These are phyloP conservation scores for Malurus splendens DNA, from an alignment of 2,797 vertebrate genomes.

Conservation along the genomic window DNA sequence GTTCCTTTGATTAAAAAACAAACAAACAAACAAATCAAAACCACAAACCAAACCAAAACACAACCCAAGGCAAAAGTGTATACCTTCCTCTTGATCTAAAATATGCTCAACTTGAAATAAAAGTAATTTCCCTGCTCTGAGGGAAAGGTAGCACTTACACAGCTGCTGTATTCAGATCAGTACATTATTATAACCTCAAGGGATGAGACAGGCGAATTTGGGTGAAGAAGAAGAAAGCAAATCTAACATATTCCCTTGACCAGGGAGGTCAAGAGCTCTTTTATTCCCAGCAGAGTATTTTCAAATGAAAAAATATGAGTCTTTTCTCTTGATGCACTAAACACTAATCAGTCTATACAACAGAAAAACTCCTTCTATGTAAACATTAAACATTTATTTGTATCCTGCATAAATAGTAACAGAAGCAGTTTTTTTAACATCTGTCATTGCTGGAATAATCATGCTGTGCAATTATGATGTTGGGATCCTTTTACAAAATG, in stretches of 20 bases:
- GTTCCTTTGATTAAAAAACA: slow-evolving; percentile 19
- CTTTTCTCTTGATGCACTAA: neutral
- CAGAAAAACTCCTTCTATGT: neutral
- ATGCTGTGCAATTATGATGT: neutral
- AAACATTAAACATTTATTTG: slow-evolving; percentile 23
- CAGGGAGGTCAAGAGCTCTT: neutral
- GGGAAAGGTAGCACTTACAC: neutral
- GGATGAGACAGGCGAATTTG: neutral
- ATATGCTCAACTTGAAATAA: slow-evolving; percentile 35
- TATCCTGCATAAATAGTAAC: neutral
- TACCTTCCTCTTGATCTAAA: neutral
- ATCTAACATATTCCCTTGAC: neutral
- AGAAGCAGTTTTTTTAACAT: neutral
- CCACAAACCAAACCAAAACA: neutral
- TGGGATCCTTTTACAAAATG: slow-evolving; percentile 27
- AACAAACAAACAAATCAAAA: neutral
- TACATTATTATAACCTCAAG: neutral
- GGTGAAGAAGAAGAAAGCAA: neutral
- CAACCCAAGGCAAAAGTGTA: neutral
- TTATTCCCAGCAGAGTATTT: neutral
- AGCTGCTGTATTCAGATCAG: neutral
- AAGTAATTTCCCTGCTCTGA: slow-evolving; percentile 39
- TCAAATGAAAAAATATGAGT: neutral
- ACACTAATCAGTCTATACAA: neutral
- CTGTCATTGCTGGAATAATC: slow-evolving; percentile 17